These are phyloP conservation scores for Caenorhabditis tropicalis DNA, from an alignment of 1,140 invertebrate species.

Conservation along the genomic window DNA sequence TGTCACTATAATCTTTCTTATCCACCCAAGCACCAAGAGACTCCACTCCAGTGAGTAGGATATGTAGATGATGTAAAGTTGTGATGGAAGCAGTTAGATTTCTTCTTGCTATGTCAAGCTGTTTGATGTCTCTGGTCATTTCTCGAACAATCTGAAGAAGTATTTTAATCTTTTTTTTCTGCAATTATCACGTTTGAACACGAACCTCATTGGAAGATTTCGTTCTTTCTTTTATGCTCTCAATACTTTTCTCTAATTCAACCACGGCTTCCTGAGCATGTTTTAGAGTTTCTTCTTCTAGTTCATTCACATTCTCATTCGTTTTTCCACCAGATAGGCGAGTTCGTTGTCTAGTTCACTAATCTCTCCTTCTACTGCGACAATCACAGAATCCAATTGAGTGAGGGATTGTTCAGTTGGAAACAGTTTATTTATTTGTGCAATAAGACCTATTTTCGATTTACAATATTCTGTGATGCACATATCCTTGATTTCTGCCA, in stretches of 20 bases:
- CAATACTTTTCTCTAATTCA: conserved; percentile 89
- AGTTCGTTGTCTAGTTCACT: conserved; percentile 66
- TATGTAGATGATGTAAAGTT: conserved; percentile 94
- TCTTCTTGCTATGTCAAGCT: conserved; percentile 95
- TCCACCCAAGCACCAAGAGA: conserved; percentile 78
- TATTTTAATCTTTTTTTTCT: no score
- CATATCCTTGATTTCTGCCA: conserved; percentile 35
- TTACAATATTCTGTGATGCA: conserved; percentile 48
- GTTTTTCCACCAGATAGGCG: conserved; percentile 66
- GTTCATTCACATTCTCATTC: conserved; percentile 59
- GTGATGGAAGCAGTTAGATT: conserved; percentile 96
- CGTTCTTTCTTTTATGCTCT: conserved; percentile 88
- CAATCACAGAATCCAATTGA: conserved; percentile 66
- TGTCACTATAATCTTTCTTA: conserved; percentile 84
- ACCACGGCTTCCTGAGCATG: conserved; percentile 85
- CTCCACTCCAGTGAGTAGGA: conserved; percentile 94
- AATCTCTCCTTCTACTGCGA: conserved; percentile 63
- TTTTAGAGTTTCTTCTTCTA: conserved; percentile 62
- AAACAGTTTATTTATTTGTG: conserved; percentile 95
- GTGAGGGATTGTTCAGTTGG: conserved; percentile 86
- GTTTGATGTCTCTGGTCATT: conserved; percentile 97
- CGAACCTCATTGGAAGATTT: conserved; percentile 83
- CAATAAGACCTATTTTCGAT: conserved; percentile 73
- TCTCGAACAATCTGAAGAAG: conserved; percentile 88
- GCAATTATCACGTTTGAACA: background rate